These are phyloP conservation scores for Cactoblastis cactorum DNA, from an alignment of 2,888 invertebrate genomes.

Conservation along the genomic window DNA sequence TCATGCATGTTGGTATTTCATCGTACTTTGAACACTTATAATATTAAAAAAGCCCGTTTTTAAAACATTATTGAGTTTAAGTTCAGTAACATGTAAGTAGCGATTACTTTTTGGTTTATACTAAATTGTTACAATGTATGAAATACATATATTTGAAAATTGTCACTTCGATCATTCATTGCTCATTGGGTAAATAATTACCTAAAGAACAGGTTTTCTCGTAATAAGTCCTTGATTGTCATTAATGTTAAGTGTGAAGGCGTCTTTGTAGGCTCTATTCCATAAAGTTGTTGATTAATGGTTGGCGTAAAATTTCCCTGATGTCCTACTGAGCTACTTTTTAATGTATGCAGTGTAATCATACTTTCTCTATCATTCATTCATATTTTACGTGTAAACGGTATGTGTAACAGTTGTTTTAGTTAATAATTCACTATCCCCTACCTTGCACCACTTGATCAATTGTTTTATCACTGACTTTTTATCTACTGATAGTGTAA, in stretches of 20 bases:
- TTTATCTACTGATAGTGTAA: conserved; percentile 31
- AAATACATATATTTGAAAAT: background rate
- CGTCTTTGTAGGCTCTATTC: background rate
- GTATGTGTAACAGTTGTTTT: background rate
- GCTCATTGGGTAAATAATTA: conserved; percentile 32
- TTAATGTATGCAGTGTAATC: conserved; percentile 10
- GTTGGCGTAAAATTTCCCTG: conserved; percentile 1
- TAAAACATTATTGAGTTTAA: conserved; percentile 27
- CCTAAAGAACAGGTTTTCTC: conserved; percentile 52
- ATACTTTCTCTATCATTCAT: conserved; percentile 21
- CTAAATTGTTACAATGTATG: background rate
- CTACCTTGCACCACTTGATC: background rate
- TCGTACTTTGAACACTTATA: conserved; percentile 31
- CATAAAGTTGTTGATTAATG: background rate
- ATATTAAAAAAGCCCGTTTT: conserved; percentile 21
- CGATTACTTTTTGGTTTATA: background rate
- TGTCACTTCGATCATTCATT: conserved; percentile 20
- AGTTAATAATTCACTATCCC: background rate
- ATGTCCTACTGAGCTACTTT: conserved; percentile 22
- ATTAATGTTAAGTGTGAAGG: conserved; percentile 32
- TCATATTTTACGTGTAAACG: background rate
- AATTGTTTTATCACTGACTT: conserved; percentile 14
- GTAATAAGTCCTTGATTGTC: conserved; percentile 48
- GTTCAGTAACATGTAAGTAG: conserved; percentile 20
- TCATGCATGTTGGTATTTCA: conserved; percentile 50